These are phyloP conservation scores for Chamaea fasciata DNA, from an alignment of 2,113 vertebrate species.

Conservation along the genomic window DNA sequence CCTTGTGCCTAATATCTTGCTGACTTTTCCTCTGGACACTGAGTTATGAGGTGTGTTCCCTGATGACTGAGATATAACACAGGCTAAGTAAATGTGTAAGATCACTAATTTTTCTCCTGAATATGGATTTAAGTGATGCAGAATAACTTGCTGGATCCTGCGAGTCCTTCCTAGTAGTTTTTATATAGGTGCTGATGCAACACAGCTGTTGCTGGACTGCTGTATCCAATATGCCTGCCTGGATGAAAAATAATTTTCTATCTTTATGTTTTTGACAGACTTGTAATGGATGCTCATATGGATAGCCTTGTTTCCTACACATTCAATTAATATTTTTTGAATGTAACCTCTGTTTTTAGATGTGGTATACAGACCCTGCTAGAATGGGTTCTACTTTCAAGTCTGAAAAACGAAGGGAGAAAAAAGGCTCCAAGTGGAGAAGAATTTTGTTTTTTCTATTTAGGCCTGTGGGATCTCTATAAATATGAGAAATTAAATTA, in stretches of 20 bases:
- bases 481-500: neutral
- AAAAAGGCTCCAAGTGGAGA: neutral
- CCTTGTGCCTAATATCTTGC: neutral
- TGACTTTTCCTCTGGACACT: neutral
- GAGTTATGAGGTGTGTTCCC: neutral
- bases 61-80: neutral
- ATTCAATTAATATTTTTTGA: neutral
- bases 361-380: neutral
- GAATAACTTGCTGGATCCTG: neutral
- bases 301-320: neutral
- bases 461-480: neutral
- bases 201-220: neutral
- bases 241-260: neutral
- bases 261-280: neutral
- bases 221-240: neutral
- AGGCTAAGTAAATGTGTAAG: neutral
- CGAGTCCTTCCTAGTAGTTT: neutral
- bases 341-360: neutral
- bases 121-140: neutral
- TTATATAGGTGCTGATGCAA: neutral
- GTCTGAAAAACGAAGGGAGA: neutral
- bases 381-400: neutral
- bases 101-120: accelerated
- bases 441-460: neutral
- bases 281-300: neutral